Evolutionary conservation across 2,797 vertebrate species (phyloP), one percentile per base, ranked within the genome.

Genomic region (Paedocypris micromegethes): DNA sequence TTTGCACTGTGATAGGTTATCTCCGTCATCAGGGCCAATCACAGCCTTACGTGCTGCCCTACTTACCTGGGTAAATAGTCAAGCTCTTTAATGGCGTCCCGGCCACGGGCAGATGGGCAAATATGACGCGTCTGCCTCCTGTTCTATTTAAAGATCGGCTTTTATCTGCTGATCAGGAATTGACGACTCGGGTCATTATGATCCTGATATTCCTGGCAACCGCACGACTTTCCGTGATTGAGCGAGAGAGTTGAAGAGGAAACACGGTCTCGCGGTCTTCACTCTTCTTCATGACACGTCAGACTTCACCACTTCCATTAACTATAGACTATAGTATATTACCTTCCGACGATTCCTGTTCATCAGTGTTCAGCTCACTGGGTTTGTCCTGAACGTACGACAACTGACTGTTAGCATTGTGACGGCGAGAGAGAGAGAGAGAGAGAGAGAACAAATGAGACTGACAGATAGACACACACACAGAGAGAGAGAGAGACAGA

Each of bases 1-100:
- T 88, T 88, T 89, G 83, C 76, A 79, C 70, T 86, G 74, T 84
- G 82, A 86, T 84, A 83, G 57, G 81, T 83, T 83, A 86, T 87
- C 83, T 83, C 70, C 58, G 72, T 72, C 68, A 70, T 73, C 79
- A 78, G 69, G 77, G 77, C 76, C 75, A 57, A 80, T 75, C 72
- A 64, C 64, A 9, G 70, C 45, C 77, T 79, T 84, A 83, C 79
- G 77, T 69, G 46, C 82, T 84, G 84, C 81, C 84, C 86, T 84
- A 83, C 61, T 85, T 86, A 85, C 75, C 73, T 81, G 79, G 84
- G 80, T 84, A 83, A 86, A 86, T 83, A 84, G 9, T 62, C n/a
- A 62, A 75, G 76, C 78, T 77, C 73, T 77, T 83, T 75, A 83
- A 81, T 58, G 58, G 74, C 50, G 39, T 43, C 58, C 71, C 75